Evolutionary conservation across 2,888 invertebrate genomes (phyloP).

Genomic region (Acanthosepion esculentum): DNA sequence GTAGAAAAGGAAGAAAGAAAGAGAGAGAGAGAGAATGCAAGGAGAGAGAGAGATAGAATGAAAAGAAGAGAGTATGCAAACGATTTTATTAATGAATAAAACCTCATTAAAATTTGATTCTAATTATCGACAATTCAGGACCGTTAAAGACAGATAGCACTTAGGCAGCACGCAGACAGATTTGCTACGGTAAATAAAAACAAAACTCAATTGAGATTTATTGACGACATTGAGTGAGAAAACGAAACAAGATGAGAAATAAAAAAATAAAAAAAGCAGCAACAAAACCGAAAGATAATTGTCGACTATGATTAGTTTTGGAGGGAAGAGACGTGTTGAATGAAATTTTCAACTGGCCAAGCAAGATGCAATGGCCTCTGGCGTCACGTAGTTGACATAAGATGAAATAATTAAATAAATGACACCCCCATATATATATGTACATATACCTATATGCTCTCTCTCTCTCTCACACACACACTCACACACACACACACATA

Average conservation of each 20-base stretch:
- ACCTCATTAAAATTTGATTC: background rate
- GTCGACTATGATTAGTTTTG: background rate
- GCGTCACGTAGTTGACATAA: background rate
- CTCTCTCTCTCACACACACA: too few species aligned
- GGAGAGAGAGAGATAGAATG: background rate
- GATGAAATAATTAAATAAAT: background rate
- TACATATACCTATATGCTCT: too few species aligned
- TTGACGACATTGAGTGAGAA: background rate
- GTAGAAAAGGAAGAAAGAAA: background rate
- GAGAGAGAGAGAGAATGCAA: background rate
- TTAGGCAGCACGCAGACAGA: constrained; percentile 11
- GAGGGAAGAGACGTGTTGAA: too few species aligned
- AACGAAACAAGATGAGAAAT: background rate
- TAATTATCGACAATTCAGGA: background rate
- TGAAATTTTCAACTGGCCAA: background rate
- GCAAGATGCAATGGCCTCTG: background rate
- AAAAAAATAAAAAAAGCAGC: background rate
- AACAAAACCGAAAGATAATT: background rate
- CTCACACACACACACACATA: too few species aligned
- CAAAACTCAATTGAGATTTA: background rate
- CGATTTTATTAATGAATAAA: background rate
- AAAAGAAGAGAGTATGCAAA: too few species aligned
- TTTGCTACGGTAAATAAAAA: background rate
- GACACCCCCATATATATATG: too few species aligned
- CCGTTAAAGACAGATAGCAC: background rate